Evolutionary conservation across 2,113 vertebrate species (phyloP).

Genomic region (Amazona guildingii): DNA sequence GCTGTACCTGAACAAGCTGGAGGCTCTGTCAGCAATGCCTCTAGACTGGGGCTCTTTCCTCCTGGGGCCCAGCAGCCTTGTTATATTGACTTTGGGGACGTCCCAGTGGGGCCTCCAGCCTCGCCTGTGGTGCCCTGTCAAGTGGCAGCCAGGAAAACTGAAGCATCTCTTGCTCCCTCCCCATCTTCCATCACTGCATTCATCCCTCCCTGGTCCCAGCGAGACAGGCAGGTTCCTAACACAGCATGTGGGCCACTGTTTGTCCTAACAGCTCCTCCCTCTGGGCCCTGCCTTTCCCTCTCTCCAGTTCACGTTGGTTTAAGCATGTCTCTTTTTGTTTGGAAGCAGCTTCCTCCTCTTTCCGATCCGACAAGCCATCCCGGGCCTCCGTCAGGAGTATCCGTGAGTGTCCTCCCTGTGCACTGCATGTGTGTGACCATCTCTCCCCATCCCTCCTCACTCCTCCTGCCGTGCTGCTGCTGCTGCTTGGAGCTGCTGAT

Average conservation of each 20-base stretch:
- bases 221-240: neutral
- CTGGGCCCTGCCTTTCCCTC: neutral
- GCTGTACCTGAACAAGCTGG: neutral
- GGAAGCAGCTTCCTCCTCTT: conserved; percentile 78
- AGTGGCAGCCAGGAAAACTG: neutral
- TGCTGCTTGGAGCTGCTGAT: neutral
- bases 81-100: neutral
- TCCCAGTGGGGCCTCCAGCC: neutral
- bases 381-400: conserved; percentile 77
- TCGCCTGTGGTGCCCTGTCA: neutral
- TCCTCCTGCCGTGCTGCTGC: neutral
- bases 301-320: neutral
- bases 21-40: neutral
- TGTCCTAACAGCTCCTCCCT: neutral
- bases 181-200: neutral
- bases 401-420: conserved; percentile 76
- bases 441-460: neutral
- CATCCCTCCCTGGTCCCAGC: neutral
- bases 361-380: conserved; percentile 77
- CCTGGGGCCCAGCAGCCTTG: neutral
- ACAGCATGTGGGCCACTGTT: neutral
- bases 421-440: conserved; percentile 9
- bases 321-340: conserved; percentile 63
- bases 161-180: neutral
- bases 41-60: fast-evolving